Percentiles rank a stretch among this genome's conserved stretches.
Conservation (phyloP, 2,797 vertebrate genomes). For the Anguilla megastoma region DNA sequence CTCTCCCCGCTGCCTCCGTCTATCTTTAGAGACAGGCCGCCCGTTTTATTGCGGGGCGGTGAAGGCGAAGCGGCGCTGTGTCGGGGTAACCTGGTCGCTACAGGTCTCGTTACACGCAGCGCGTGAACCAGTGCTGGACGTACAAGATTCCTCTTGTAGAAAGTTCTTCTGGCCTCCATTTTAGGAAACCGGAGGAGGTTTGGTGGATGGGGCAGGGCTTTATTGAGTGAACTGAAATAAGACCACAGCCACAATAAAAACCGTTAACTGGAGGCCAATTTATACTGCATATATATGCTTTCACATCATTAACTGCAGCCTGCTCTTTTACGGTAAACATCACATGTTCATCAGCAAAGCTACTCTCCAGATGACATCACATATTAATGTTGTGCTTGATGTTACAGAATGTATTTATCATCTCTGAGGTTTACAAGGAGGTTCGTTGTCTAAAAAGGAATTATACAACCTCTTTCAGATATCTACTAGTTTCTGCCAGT, state of each 20-base stretch:
- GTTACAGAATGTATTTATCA: background rate
- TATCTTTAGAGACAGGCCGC: constrained; percentile 60
- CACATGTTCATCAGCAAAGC: background rate
- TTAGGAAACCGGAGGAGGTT: constrained; percentile 6
- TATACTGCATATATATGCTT: background rate
- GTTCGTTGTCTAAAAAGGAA: background rate
- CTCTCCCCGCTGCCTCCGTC: constrained; percentile 47
- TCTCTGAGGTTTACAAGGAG: background rate
- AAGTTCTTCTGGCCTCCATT: constrained; percentile 17
- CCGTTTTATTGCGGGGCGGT: constrained; percentile 58
- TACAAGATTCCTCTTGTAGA: constrained; percentile 30
- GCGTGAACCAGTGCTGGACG: constrained; percentile 35
- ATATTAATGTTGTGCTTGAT: background rate
- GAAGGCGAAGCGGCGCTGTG: constrained; percentile 43
- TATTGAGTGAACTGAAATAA: background rate
- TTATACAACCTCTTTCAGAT: background rate
- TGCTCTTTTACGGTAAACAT: background rate
- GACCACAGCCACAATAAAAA: background rate
- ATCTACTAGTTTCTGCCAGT: background rate
- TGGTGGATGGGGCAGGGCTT: constrained; percentile 27
- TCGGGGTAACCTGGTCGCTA: constrained; percentile 45
- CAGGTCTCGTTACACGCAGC: constrained; percentile 34
- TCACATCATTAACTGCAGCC: background rate
- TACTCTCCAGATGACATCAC: background rate
- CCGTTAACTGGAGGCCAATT: background rate